Conservation (phyloP, 2,113 vertebrate species). For the Potamarius usumacintae region DNA sequence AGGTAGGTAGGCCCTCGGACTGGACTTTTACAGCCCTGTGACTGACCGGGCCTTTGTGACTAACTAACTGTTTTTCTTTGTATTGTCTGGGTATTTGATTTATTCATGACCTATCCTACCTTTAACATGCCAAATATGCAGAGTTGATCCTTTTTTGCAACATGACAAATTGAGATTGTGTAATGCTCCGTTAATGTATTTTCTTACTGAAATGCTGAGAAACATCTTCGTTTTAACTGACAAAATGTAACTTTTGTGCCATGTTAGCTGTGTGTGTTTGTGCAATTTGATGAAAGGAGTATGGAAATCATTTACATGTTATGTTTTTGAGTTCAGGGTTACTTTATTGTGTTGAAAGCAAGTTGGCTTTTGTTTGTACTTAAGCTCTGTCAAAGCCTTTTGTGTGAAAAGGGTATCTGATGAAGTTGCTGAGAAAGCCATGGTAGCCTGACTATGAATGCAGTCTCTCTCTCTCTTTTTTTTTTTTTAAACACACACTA, state of each 20-base stretch:
- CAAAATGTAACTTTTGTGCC: not conserved
- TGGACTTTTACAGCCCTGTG: too few species aligned
- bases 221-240: not conserved
- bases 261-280: not conserved
- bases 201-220: not conserved
- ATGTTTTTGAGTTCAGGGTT: not conserved
- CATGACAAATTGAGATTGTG: not conserved
- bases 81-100: not conserved
- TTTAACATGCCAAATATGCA: too few species aligned
- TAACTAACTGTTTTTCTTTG: not conserved
- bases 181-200: not conserved
- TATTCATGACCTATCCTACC: not conserved
- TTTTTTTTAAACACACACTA: not conserved
- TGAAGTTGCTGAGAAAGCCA: conserved; percentile 1
- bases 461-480: not conserved
- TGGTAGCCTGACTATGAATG: conserved; percentile 31
- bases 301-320: not conserved
- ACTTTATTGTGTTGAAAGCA: conserved; percentile 16
- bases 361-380: not conserved
- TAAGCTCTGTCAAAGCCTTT: not conserved
- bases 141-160: not conserved
- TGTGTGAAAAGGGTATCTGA: conserved; percentile 22
- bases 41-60: too few species aligned
- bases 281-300: not conserved
- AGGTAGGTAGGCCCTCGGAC: too few species aligned